Evolutionary conservation across 2,113 vertebrate genomes (phyloP).

Genomic region (Tylochromis polylepis): DNA sequence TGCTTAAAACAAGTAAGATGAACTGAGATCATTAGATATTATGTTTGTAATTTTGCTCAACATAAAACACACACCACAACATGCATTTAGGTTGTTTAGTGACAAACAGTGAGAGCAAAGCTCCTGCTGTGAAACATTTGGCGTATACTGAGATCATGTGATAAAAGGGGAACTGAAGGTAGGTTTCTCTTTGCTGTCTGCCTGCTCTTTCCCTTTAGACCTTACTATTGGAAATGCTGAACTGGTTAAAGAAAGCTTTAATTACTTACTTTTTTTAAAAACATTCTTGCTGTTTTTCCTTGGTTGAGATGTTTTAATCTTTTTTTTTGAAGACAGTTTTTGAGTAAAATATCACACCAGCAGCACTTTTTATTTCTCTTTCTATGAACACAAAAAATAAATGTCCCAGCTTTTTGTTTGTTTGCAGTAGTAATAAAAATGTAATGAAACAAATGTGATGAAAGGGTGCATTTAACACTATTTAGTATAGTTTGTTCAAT

Average conservation of each 20-base stretch:
- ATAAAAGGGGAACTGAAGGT: background rate
- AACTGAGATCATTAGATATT: background rate
- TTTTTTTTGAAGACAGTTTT: background rate
- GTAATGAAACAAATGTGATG: background rate
- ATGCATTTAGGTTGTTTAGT: background rate
- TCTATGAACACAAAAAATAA: background rate
- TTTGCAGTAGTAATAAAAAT: background rate
- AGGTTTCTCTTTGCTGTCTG: background rate
- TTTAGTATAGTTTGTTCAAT: background rate
- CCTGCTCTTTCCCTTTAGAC: background rate
- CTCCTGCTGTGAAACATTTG: background rate
- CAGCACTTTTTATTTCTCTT: background rate
- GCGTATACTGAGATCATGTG: background rate
- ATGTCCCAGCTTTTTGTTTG: fast-evolving
- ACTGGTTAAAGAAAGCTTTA: background rate
- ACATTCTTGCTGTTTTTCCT: background rate
- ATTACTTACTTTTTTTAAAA: background rate
- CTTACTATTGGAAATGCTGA: background rate
- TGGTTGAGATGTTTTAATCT: background rate
- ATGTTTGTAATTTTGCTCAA: background rate
- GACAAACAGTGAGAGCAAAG: background rate
- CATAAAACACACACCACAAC: background rate
- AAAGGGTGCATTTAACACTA: background rate
- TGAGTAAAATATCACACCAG: background rate
- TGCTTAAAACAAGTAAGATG: background rate